Conservation (phyloP, 1,140 invertebrate species). For the Neodiprion lecontei region DNA sequence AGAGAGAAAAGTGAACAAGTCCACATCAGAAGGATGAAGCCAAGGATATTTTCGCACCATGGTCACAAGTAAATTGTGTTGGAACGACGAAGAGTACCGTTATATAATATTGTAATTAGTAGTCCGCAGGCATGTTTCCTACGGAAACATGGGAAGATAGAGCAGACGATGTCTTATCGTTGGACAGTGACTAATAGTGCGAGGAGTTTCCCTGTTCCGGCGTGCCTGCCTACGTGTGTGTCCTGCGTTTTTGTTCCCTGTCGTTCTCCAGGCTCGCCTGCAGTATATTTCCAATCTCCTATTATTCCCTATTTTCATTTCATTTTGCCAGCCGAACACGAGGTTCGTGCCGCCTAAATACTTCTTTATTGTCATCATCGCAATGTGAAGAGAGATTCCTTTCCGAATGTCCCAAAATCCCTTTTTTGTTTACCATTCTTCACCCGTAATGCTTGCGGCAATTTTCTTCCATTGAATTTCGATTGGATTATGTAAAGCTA, state of each 20-base stretch:
- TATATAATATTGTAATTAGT: background rate
- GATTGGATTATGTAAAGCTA: background rate
- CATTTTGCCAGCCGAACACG: background rate
- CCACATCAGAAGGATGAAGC: too few species aligned
- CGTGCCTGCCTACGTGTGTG: background rate
- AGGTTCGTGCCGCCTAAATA: background rate
- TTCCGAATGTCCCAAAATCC: background rate
- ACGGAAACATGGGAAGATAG: background rate
- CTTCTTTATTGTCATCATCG: background rate
- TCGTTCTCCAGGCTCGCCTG: background rate
- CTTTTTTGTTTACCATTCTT: background rate
- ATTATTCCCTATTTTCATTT: conserved; percentile 5
- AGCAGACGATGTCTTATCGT: conserved; percentile 1
- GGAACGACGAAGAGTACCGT: background rate
- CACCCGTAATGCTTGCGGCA: background rate
- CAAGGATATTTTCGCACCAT: too few species aligned
- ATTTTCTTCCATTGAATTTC: background rate
- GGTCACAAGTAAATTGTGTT: too few species aligned
- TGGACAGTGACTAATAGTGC: background rate
- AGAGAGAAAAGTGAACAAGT: too few species aligned
- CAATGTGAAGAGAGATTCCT: background rate
- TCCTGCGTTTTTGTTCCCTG: background rate
- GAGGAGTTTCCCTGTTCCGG: conserved; percentile 4
- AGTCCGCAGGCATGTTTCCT: conserved; percentile 1
- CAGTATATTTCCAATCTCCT: background rate